A percentile compares a stretch with the other conserved stretches of the same genome.
Evolutionary conservation across 2,113 vertebrate genomes (phyloP).

Genomic region (Rostratula benghalensis): DNA sequence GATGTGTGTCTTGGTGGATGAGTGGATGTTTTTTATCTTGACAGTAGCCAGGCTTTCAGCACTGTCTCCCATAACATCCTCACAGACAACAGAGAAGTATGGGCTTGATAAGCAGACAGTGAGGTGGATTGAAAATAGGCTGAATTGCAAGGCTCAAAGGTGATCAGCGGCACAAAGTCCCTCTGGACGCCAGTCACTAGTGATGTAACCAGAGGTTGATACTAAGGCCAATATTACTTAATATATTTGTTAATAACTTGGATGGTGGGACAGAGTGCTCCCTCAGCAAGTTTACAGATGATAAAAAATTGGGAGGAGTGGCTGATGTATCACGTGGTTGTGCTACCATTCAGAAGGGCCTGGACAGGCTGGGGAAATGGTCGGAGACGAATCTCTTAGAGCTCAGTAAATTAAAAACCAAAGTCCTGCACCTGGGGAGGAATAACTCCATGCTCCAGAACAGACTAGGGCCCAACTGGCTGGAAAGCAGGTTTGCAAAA

Average conservation of each 20-base stretch:
- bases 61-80: not conserved
- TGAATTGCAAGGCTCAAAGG: not conserved
- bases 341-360: not conserved
- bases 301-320: not conserved
- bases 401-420: not conserved
- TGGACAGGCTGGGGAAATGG: not conserved
- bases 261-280: not conserved
- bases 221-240: not conserved
- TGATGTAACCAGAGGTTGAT: not conserved
- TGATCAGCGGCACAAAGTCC: not conserved
- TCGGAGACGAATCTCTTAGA: not conserved
- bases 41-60: not conserved
- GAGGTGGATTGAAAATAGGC: not conserved
- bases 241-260: not conserved
- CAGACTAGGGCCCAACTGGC: not conserved
- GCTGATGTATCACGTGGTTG: too few relatives aligned
- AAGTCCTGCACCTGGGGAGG: not conserved
- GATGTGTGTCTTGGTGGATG: not conserved
- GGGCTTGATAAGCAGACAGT: not conserved
- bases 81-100: not conserved
- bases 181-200: not conserved
- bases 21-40: not conserved
- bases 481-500: not conserved
- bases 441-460: not conserved
- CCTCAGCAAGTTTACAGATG: not conserved